Evolutionary conservation across 2,113 vertebrate genomes (phyloP), one percentile per base, ranked within the genome.

Genomic region (Ploceus nigricollis): DNA sequence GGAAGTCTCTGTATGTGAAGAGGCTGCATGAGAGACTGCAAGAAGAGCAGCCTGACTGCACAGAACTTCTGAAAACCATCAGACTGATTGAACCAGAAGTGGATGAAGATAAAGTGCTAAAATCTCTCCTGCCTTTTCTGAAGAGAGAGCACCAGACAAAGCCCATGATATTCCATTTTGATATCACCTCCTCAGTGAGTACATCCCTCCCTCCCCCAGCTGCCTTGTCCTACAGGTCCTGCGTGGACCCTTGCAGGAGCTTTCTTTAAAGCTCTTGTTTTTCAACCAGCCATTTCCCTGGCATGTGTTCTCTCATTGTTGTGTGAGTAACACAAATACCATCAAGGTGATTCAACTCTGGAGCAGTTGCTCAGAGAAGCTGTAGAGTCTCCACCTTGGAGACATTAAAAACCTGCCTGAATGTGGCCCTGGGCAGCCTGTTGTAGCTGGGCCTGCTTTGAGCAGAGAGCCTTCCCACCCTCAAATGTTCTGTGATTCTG

Each of bases 161-260:
- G 11, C 98, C 99, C 2, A 89, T 98, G 66, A 97, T 99, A 45
- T 98, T 99, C 94, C 99, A 99, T 95, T 98, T 99, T 31, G 99
- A 99, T 56, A 94, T 99, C 92, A 99, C 99, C n/a, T 98, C 99
- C 64, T 98, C 99, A 60, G 99, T 99, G 98, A 99, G 98, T 97
- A 39, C 42, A 61, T 39, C 11, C 6, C 5, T 69, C 9, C 28
- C 13, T 73, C 9, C 20, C 14, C 21, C 35, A 24, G 33, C 25
- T 73, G 39, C 72, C 71, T 82, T 53, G 11, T 66, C 58, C 24
- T 63, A 4, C 23, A 47, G 18, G 13, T 40, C 23, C 47, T 69
- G 18, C 23, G 10, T 30, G 64, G 23, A 40, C 47, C 31, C 28
- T 84, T 71, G n/a, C 30, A 61, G 51, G 50, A 50, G 21, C 18